Evolutionary conservation across 2,113 vertebrate genomes (phyloP), one percentile per base, ranked within the genome.

Genomic region (Brachirus orientalis): DNA sequence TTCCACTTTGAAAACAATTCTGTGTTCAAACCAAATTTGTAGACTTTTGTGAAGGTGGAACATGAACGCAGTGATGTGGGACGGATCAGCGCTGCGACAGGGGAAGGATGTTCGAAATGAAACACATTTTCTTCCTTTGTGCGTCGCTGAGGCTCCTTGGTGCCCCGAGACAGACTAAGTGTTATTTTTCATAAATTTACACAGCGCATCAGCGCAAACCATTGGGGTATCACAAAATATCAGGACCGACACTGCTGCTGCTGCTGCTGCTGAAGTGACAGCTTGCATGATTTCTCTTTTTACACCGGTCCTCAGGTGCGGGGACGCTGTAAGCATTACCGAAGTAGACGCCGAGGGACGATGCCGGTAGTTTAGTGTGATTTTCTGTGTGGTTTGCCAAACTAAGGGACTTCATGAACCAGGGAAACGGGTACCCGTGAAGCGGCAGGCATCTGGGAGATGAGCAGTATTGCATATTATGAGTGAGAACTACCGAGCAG

Each of bases 331-430:
- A 19, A 10, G 18, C 45, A 18, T 46, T 9, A 17, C n/a, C 9
- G 47, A 11, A 43, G 44, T 16, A 17, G 13, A n/a, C 11, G 69
- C 58, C 51, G 1, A 43, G 75, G 63, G 74, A 75, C 1, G 28
- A 28, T 6, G 28, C 63, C 38, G 51, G 35, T 41, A 41, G 68
- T 65, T 64, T 68, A 64, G 22, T 54, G 47, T 1, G 20, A 48
- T 41, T 72, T 61, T 69, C 46, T 41, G 28, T 78, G 22, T 48
- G 36, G 19, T 68, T 70, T 67, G 45, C 45, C 62, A 67, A 75
- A 75, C 70, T 18, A 3, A 52, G 5, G n/a, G 63, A 63, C 58
- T 85, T 75, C 47, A 73, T 38, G 46, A 53, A 69, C 54, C 72
- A 46, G 14, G 51, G 74, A 68, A 81, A 68, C 62, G 64, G 56